Evolutionary conservation across 2,797 vertebrate genomes (phyloP), one percentile per base, ranked within the genome.

Genomic region (Cygnus olor): DNA sequence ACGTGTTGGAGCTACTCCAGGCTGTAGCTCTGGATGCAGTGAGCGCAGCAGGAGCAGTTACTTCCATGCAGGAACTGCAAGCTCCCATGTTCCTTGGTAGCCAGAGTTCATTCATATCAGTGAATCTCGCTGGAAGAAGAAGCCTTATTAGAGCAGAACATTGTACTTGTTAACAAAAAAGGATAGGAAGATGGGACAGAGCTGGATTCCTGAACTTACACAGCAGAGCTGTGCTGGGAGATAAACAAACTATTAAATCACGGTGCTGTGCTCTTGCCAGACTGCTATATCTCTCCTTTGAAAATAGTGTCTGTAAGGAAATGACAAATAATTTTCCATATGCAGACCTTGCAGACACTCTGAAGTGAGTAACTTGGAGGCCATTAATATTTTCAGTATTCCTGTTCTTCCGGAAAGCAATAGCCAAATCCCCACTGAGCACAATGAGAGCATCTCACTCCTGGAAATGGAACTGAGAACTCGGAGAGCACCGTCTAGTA

Each of bases 161-260:
- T 14, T 32, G 40, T 53, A 54, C 42, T 90, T 14, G 5, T 60
- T 65, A 68, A 87, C 80, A 82, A 87, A 94, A 94, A 93, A 77
- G 80, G 85, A 61, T 38, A 58, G 60, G 47, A 86, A 90, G 78
- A 92, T 68, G 38, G 56, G 57, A 76, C 45, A 38, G 24, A 69
- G 54, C 60, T 68, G 57, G 74, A 78, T 61, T 61, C 8, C 3
- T 85, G 65, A 80, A 15, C 69, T 94, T 28, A 58, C 68, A 45
- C 54, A 47, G 90, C 83, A 69, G 72, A 93, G 64, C 65, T 87
- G 80, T 61, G 40, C 64, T 87, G 79, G 49, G 88, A 92, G 91
- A 93, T 93, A 96, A 96, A 94, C 89, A 95, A 96, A 82, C 80
- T 65, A 74, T 80, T 96, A 91, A 96, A 93, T 94, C 90, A 94